phyloP scores from a whole-genome alignment of 2,113 vertebrate genomes.

The Gulo gulo region DNA sequence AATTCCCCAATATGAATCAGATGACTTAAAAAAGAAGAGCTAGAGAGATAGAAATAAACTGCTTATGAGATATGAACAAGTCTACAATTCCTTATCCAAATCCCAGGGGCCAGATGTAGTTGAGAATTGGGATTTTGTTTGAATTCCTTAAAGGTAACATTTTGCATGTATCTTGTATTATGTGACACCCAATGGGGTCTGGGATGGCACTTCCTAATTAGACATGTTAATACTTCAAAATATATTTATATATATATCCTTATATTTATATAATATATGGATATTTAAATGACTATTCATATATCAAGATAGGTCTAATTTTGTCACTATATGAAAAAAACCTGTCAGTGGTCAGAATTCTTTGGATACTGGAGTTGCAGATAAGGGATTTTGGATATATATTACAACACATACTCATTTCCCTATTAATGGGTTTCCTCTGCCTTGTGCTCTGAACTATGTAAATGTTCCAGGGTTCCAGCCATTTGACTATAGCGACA shows the following conservation, averaged over 20 bases:
- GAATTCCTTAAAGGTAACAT: neutral
- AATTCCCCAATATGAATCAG: neutral
- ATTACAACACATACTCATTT: neutral
- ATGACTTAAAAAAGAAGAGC: neutral
- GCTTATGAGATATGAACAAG: neutral
- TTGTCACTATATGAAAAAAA: neutral
- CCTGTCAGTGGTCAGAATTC: neutral
- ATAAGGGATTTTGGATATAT: neutral
- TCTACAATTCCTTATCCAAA: neutral
- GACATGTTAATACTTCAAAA: neutral
- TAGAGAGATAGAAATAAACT: neutral
- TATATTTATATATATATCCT: neutral
- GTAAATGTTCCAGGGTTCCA: neutral
- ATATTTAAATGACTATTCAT: neutral
- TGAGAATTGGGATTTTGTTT: neutral
- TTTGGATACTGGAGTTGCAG: neutral
- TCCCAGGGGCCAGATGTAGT: neutral
- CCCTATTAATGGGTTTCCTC: neutral
- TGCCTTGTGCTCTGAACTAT: neutral
- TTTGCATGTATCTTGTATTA: neutral
- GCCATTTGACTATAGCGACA: accelerated
- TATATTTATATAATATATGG: neutral
- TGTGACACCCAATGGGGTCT: no score
- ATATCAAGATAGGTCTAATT: neutral
- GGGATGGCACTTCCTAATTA: neutral